Evolutionary conservation across 2,888 invertebrate species (phyloP), one percentile per base, ranked within the genome.

Genomic region (Euproctis similis): DNA sequence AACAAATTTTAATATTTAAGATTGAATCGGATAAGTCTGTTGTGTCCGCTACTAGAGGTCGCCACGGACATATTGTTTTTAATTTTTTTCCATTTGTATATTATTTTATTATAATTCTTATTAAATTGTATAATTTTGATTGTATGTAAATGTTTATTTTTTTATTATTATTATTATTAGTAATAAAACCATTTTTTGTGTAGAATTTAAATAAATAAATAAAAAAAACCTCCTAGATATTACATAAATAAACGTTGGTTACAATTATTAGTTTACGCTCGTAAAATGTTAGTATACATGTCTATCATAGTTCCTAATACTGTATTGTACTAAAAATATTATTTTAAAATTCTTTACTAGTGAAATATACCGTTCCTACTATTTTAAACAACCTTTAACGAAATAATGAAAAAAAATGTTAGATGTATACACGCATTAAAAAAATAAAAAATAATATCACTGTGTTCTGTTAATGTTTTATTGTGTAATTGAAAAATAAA

Each of bases 1-100:
- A 73, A 82, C 82, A 81, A 81, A 81, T 82, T 82, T 80, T 82
- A 82, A 81, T 81, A 80, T 82, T 81, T 84, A 84, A 84, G 81
- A 81, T 80, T 82, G 54, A 81, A 81, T 82, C 82, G 84, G 80
- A 77, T 71, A 71, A 76, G 78, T 81, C 82, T 82, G 82, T 82
- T 81, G 81, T 78, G 64, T 72, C 71, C 65, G 80, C 78, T 73
- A 65, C 73, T 65, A 66, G 70, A 71, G 70, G 65, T 74, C 75
- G 77, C 72, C 76, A 71, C 78, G 80, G 80, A 71, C 68, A 70
- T 70, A 80, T 84, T 81, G 68, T 73, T 73, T 71, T n/a, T n/a
- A n/a, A n/a, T n/a, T n/a, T n/a, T n/a, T n/a, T 60, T 80, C 81
- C 64, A 53, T 62, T 81, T 73, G 54, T 68, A 64, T 62, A 54